Evolutionary conservation across 2,113 vertebrate species (phyloP), one percentile per base, ranked within the genome.

Genomic region (Galemys pyrenaicus): DNA sequence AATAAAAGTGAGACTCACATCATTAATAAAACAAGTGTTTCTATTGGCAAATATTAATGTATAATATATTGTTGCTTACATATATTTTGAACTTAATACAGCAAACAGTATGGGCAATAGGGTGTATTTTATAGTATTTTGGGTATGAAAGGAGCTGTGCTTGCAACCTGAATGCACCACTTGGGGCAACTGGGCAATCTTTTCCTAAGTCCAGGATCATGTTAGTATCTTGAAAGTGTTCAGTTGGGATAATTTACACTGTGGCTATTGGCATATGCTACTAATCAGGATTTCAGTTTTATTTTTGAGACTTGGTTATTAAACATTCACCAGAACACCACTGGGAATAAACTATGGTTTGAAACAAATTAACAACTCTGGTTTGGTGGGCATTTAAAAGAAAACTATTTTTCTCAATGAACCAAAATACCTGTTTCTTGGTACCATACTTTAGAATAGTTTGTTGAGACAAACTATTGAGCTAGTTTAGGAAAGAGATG

Each of bases 301-400:
- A 32, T 64, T 77, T 70, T 84, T 80, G 19, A 83, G 54, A 84
- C 30, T 0, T 87, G n/a, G 13, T 51, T 87, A 4, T 65, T 86
- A 58, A 75, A 41, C 1, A 46, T 92, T 92, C n/a, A 58, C 19
- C 1, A 30, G 64, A 80, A 81, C 1, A 64, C 2, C n/a, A 28
- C 30, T 22, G 12, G 15, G 92, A 84, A 77, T 67, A 84, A 60
- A 49, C 37, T 10, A 15, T 2, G 39, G 9, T 74, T 73, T 20
- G 73, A 64, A 89, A 67, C 37, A 74, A 82, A 91, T 91, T 49
- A 90, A 68, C n/a, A 51, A 74, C 11, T 89, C 20, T 94, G 75
- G 19, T 54, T 67, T 87, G 4, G 30, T n/a, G 64, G 56, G 9
- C 1, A 74, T 89, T 96, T 86, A 65, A 2, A 93, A 91, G 79